phyloP scores from a whole-genome alignment of 23 tunicate species.

The Halocynthia roretzi region DNA sequence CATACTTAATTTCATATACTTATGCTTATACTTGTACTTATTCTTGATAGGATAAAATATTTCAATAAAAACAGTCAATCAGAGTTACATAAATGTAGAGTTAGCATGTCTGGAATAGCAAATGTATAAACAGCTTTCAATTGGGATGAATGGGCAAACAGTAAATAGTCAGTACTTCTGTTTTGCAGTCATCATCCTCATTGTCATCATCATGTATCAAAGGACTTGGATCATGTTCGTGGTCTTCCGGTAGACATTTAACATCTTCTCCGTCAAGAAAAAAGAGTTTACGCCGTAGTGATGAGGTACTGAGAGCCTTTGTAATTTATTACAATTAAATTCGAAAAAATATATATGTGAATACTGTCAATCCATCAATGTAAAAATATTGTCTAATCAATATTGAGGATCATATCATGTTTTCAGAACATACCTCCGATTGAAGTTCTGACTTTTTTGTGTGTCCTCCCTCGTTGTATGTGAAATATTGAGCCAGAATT shows the following conservation, averaged over 20 bases:
- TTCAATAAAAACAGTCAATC: too few relatives aligned
- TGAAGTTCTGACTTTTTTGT: background rate
- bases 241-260: background rate
- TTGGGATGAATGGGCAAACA: too few relatives aligned
- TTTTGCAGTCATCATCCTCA: background rate
- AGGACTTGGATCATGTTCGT: constrained; percentile 18
- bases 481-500: constrained; percentile 28
- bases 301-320: constrained; percentile 36
- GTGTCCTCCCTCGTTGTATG: background rate
- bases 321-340: background rate
- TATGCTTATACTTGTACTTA: too few relatives aligned
- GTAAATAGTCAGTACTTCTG: background rate
- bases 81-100: too few relatives aligned
- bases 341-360: too few relatives aligned
- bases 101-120: too few relatives aligned
- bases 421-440: too few relatives aligned
- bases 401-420: background rate
- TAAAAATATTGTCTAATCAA: too few relatives aligned
- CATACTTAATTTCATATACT: too few relatives aligned
- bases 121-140: too few relatives aligned
- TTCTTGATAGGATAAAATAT: too few relatives aligned
- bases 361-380: too few relatives aligned
- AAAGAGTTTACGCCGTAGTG: constrained; percentile 72
- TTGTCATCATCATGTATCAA: constrained; percentile 1
- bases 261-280: constrained; percentile 37